Evolutionary conservation across 2,888 invertebrate genomes (phyloP).

Genomic region (Heliconius ethilla): DNA sequence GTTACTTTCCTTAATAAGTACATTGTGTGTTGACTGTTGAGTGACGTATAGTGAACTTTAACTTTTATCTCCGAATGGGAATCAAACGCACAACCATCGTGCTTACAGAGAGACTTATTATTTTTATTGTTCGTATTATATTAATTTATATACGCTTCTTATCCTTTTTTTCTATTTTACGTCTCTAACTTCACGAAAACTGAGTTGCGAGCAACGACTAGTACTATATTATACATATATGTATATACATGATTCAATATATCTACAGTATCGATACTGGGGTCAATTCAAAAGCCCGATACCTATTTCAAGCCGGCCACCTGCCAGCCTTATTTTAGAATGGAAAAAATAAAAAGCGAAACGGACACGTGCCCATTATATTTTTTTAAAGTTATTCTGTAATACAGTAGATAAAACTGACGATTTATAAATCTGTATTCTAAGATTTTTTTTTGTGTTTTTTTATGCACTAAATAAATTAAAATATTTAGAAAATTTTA

Average conservation of each 20-base stretch:
- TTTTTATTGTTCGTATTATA: not conserved
- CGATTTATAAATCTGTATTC: too few species aligned
- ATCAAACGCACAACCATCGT: not conserved
- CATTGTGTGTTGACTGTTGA: too few species aligned
- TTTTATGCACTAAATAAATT: too few species aligned
- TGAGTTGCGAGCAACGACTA: too few species aligned
- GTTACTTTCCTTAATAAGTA: too few species aligned
- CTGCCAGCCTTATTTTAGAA: conserved; percentile 18
- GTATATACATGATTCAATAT: not conserved
- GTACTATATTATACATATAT: not conserved
- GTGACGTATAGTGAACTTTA: not conserved
- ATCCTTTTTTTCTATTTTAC: too few species aligned
- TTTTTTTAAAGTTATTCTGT: not conserved
- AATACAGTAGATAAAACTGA: not conserved
- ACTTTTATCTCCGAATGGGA: not conserved
- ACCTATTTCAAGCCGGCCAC: conserved; percentile 20
- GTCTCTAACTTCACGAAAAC: too few species aligned
- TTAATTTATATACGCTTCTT: too few species aligned
- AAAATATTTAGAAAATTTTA: too few species aligned
- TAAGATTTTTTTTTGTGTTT: too few species aligned
- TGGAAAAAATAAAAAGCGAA: conserved; percentile 5
- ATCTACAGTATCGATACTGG: not conserved
- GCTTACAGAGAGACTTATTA: not conserved
- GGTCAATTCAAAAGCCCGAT: conserved; percentile 12
- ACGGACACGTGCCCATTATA: not conserved